Evolutionary conservation across 2,797 vertebrate genomes (phyloP).

Genomic region (Emydoidea blandingii): DNA sequence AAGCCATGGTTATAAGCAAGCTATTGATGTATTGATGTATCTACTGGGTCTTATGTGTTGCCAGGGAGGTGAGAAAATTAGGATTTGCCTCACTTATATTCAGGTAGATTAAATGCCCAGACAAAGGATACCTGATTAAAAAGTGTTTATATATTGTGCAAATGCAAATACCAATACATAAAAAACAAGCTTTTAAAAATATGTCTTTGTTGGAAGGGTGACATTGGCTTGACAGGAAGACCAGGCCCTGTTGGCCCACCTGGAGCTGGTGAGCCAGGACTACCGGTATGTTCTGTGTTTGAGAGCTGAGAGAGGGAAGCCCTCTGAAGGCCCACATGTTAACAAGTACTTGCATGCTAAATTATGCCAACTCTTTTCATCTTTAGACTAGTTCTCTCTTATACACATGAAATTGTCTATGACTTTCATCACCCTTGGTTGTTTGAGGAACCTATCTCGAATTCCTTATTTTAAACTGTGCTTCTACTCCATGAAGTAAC

Average conservation of each 20-base stretch:
- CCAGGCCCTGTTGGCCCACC: slow-evolving; percentile 87
- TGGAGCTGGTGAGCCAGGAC: slow-evolving; percentile 89
- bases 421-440: background rate
- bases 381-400: background rate
- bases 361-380: background rate
- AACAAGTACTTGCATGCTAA: background rate
- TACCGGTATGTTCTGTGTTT: slow-evolving; percentile 81
- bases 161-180: background rate
- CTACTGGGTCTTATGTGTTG: background rate
- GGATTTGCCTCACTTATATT: slow-evolving; percentile 11
- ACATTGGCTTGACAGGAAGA: slow-evolving; percentile 88
- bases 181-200: slow-evolving; percentile 24
- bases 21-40: background rate
- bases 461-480: slow-evolving; percentile 14
- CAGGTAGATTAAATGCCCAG: background rate
- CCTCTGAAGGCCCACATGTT: background rate
- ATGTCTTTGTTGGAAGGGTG: slow-evolving; percentile 84
- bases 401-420: rapidly evolving
- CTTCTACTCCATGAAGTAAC: background rate
- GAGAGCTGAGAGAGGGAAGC: background rate
- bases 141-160: background rate
- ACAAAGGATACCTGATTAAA: background rate
- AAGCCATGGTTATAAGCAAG: background rate
- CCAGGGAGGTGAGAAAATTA: background rate
- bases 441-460: background rate